phyloP scores from a whole-genome alignment of 2,797 vertebrate species.

The Pantherophis vulpinus region DNA sequence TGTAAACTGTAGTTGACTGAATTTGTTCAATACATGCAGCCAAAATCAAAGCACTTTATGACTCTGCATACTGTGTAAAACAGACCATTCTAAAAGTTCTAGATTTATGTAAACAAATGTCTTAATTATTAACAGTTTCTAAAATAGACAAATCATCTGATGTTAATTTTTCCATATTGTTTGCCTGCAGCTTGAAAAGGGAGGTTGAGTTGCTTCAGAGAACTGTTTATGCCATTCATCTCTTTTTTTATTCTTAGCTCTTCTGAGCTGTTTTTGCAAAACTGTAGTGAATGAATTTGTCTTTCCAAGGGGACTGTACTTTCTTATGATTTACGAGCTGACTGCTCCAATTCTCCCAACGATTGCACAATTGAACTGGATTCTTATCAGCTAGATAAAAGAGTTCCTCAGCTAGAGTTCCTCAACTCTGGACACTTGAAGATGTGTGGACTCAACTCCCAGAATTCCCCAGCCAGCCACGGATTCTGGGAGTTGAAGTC shows the following conservation, averaged over 20 bases:
- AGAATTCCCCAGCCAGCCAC: too few relatives aligned
- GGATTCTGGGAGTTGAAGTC: too few relatives aligned
- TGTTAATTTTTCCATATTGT: not conserved
- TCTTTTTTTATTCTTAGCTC: not conserved
- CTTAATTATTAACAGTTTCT: not conserved
- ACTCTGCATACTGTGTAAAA: not conserved
- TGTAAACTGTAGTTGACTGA: not conserved
- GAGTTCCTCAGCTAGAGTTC: too few relatives aligned
- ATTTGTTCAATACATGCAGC: not conserved
- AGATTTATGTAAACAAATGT: not conserved
- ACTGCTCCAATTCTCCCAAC: not conserved
- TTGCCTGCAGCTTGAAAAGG: not conserved
- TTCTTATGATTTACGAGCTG: not conserved
- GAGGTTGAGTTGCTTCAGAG: not conserved
- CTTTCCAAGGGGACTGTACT: not conserved
- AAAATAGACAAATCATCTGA: not conserved
- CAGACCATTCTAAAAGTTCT: not conserved
- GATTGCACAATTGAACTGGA: not conserved
- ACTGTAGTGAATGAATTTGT: too few relatives aligned
- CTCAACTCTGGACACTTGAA: too few relatives aligned
- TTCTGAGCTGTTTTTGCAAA: not conserved
- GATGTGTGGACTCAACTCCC: too few relatives aligned
- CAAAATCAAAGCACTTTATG: not conserved
- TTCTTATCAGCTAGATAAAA: not conserved
- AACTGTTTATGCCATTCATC: not conserved